phyloP scores from a whole-genome alignment of 53 echinoderm and acorn worm genomes.

The Zoroaster sp. region DNA sequence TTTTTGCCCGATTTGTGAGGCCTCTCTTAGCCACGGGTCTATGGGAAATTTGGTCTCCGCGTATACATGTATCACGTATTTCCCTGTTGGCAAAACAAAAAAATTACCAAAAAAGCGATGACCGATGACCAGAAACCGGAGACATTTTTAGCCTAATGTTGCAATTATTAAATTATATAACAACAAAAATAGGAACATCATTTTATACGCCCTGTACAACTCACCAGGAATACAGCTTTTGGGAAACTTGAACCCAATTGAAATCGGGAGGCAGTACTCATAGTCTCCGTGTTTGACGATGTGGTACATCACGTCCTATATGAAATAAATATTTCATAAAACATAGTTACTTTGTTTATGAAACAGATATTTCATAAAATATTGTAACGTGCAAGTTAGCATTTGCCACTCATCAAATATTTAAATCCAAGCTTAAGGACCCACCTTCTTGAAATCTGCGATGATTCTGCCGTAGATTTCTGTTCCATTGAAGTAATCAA shows the following conservation, averaged over 20 bases:
- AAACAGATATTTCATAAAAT: too few relatives aligned
- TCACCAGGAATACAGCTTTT: conserved; percentile 7
- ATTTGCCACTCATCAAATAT: too few relatives aligned
- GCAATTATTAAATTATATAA: background rate
- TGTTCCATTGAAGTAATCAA: background rate
- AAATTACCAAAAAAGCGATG: too few relatives aligned
- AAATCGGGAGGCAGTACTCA: background rate
- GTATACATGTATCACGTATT: too few relatives aligned
- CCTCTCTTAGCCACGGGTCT: too few relatives aligned
- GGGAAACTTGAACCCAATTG: background rate
- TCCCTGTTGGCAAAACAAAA: too few relatives aligned
- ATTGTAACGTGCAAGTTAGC: too few relatives aligned
- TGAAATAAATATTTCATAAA: background rate
- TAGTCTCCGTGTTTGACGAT: background rate
- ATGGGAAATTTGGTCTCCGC: too few relatives aligned
- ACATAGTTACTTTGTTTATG: background rate
- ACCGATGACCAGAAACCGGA: too few relatives aligned
- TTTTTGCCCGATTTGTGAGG: too few relatives aligned
- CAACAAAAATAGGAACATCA: background rate
- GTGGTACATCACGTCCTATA: background rate
- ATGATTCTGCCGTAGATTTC: background rate
- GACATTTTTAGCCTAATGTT: too few relatives aligned
- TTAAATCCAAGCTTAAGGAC: too few relatives aligned
- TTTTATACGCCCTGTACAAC: background rate
- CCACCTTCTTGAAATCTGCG: background rate